Percentiles rank a stretch among this genome's conserved stretches.
These are phyloP conservation scores for Callospermophilus lateralis DNA, from an alignment of 2,113 vertebrate species.

Conservation along the genomic window DNA sequence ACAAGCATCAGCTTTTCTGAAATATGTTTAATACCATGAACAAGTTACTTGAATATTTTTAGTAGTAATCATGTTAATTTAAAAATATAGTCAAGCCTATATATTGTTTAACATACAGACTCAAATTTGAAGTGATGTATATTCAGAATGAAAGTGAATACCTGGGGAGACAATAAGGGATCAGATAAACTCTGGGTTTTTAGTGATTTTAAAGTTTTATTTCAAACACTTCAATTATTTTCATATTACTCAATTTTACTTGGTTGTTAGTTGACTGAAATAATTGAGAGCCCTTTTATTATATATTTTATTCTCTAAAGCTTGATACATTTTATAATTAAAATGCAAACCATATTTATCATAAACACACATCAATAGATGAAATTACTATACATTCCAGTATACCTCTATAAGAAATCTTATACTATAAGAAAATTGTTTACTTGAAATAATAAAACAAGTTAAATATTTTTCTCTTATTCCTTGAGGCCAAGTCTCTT, in stretches of 20 bases:
- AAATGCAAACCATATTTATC: background rate
- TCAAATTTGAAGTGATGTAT: background rate
- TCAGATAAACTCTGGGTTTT: background rate
- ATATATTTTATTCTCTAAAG: constrained; percentile 5
- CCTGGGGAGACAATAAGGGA: background rate
- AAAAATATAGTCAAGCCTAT: background rate
- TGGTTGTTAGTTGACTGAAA: too few relatives aligned
- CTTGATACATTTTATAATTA: background rate
- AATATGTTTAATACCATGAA: background rate
- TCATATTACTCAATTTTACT: too few relatives aligned
- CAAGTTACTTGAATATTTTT: background rate
- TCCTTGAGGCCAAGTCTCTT: background rate
- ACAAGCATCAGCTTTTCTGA: background rate
- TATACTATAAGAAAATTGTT: background rate
- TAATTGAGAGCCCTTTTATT: background rate
- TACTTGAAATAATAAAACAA: constrained; percentile 29
- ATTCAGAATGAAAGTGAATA: background rate
- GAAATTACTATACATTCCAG: background rate
- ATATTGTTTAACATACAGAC: background rate
- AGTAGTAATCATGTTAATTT: background rate
- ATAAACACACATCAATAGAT: background rate
- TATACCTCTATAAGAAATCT: background rate
- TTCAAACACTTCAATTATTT: background rate
- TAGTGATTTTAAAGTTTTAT: background rate
- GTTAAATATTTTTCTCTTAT: background rate